Conservation (phyloP, 2,888 invertebrate genomes). For the Linnaemya tessellans region DNA sequence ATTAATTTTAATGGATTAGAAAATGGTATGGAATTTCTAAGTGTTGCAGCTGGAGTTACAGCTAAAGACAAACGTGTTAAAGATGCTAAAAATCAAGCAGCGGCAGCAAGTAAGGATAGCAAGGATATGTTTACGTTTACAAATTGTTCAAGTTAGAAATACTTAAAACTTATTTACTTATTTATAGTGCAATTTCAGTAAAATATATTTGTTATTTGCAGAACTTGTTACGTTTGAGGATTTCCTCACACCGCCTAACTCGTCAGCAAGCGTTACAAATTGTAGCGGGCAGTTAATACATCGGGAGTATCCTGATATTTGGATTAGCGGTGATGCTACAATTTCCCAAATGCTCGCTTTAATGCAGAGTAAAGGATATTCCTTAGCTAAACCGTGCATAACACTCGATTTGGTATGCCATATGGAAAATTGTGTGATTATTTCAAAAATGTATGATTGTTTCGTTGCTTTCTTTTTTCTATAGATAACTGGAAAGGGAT, state of each 20-base stretch:
- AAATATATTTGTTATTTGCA: conserved; percentile 62
- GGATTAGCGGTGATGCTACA: conserved; percentile 85
- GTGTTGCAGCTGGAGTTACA: conserved; percentile 92
- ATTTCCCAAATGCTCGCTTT: conserved; percentile 86
- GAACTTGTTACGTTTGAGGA: conserved; percentile 81
- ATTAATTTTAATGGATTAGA: conserved; percentile 79
- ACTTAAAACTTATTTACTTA: background rate
- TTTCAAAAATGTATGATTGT: background rate
- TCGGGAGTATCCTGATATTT: conserved; percentile 83
- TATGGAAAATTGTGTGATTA: background rate
- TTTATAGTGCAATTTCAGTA: background rate
- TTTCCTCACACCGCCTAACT: conserved; percentile 77
- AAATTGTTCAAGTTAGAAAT: conserved; percentile 76
- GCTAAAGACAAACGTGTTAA: conserved; percentile 95
- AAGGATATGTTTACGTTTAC: conserved; percentile 79
- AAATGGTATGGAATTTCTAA: conserved; percentile 85
- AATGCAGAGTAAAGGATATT: conserved; percentile 84
- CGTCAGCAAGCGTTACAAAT: conserved; percentile 75
- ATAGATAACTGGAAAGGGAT: conserved; percentile 52
- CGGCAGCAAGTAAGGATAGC: conserved; percentile 78
- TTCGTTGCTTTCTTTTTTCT: background rate
- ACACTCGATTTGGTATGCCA: conserved; percentile 78
- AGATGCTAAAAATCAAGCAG: conserved; percentile 88
- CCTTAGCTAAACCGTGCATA: conserved; percentile 84
- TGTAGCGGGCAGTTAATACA: conserved; percentile 84